Base-by-base conservation (phyloP, 2,797 vertebrate genomes). In the Galaxias olidus region DNA sequence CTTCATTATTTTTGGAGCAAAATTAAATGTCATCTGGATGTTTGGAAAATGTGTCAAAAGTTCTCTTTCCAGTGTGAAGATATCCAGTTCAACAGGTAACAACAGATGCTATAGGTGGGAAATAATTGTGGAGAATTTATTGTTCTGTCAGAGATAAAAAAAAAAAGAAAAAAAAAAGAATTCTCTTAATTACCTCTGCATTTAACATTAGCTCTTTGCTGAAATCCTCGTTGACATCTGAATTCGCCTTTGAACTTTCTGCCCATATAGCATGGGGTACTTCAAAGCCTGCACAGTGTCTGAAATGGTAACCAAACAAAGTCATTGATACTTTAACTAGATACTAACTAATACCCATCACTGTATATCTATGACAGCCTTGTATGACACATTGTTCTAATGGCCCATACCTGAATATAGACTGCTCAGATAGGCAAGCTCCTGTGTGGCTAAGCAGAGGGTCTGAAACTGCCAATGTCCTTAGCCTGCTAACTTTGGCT, bases 31-130 rank as follows among this genome's bases (percentile, higher is more conserved):
- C 50, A 75, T 58, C 40, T 77, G 80, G 42, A 91, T 13, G 63
- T 84, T 76, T 45, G 77, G 68, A 52, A 89, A 86, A 13, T 62
- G 42, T 19, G 15, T 65, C 56, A 42, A 63, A 46, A 55, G 71
- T 71, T 79, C 74, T 59, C 70, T 68, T 59, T 18, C 73, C 9
- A 69, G n/a, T 0, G 69, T 74, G 62, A 70, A 18, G 3, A 71
- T 80, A 59, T 93, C 84, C 72, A 91, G 64, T 4, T 86, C 70
- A 70, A 71, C 17, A 20, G 88, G 88, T 57, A 95, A 81, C 84
- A 88, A 30, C 59, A 94, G 83, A 60, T 79, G 79, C 96, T 98
- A 69, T 65, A 84, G n/a, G n/a, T n/a, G n/a, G n/a, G n/a, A n/a
- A n/a, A n/a, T n/a, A n/a, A n/a, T n/a, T n/a, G n/a, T n/a, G n/a